Base-by-base conservation (phyloP, 1,140 invertebrate species). In the Euwallacea fornicatus region DNA sequence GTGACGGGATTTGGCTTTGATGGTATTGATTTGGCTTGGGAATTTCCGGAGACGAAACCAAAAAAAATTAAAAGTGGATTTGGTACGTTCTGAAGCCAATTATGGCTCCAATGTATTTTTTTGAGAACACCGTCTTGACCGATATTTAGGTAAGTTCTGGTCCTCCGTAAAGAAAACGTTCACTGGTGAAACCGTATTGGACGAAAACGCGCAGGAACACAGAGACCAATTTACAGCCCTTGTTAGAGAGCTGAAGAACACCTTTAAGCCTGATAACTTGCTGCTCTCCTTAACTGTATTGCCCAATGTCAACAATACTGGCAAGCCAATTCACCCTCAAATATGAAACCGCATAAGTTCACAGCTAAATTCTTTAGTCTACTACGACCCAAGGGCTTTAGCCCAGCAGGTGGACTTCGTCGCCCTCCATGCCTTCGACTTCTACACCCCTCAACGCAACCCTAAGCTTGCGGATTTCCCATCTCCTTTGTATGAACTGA, bases 1-100 rank as follows among this genome's bases (percentile, higher is more conserved):
- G 79, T 93, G 1, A 88, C 88, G 62, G 88, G 91, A 53, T 90
- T 92, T 74, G 88, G 88, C 13, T 95, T 95, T 67, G 93, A 95
- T 78, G 93, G 93, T 33, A 82, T 95, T 2, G 93, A 95, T 78
- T 83, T 95, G 0, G 91, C 90, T 43, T 95, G 93, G 93, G 90
- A 94, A 82, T 95, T 94, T 83, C 89, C 91, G n/a, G 87, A 86
- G 66, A 87, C 87, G 54, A 92, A 91, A 78, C 86, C 90, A 6
- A 92, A 92, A 83, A 92, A 93, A 79, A 73, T 75, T 11, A 75
- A 75, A 43, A 67, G 55, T 9, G 74, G 74, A 41, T 59, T 75
- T 55, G 64, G 73, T 72, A 69, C 6, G 41, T 66, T 50, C 2
- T 6, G 3, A 10, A 13, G 46, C 13, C 2, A 50, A 50, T 11